Evolutionary conservation across 2,888 invertebrate species (phyloP).

Genomic region (Cantharis rustica): DNA sequence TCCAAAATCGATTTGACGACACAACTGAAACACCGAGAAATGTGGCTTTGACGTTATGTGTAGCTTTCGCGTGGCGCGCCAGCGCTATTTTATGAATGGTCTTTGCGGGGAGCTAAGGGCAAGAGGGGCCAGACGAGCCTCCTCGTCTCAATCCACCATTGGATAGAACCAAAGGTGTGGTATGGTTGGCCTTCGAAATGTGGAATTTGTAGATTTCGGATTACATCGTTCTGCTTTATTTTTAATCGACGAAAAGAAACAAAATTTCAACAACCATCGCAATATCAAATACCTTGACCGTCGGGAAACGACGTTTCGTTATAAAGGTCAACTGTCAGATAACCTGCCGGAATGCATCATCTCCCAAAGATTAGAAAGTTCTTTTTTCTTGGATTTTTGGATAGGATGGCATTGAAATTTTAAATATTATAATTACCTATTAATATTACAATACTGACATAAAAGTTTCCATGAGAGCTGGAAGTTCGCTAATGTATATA

Average conservation of each 20-base stretch:
- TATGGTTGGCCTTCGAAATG: slow-evolving; percentile 24
- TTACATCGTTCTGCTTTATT: not conserved
- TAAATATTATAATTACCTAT: not conserved
- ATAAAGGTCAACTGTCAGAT: not conserved
- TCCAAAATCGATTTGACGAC: not conserved
- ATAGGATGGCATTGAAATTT: not conserved
- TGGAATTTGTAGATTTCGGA: not conserved
- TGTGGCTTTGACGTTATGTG: not conserved
- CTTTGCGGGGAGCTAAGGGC: slow-evolving; percentile 4
- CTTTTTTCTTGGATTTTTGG: not conserved
- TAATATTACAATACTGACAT: not conserved
- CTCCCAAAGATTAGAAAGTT: not conserved
- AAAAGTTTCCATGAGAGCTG: not conserved
- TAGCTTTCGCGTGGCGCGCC: slow-evolving; percentile 14
- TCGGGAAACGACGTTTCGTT: not conserved
- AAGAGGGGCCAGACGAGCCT: slow-evolving; percentile 21
- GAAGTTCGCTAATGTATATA: too few relatives aligned
- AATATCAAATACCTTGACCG: not conserved
- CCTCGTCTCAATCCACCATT: slow-evolving; percentile 26
- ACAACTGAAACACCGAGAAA: slow-evolving; percentile 19
- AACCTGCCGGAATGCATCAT: not conserved
- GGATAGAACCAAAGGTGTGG: slow-evolving; percentile 32
- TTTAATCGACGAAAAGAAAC: not conserved
- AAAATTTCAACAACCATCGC: not conserved
- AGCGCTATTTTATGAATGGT: slow-evolving; percentile 18